Evolutionary conservation across 2,797 vertebrate species (phyloP).

Genomic region (Takifugu ocellatus): DNA sequence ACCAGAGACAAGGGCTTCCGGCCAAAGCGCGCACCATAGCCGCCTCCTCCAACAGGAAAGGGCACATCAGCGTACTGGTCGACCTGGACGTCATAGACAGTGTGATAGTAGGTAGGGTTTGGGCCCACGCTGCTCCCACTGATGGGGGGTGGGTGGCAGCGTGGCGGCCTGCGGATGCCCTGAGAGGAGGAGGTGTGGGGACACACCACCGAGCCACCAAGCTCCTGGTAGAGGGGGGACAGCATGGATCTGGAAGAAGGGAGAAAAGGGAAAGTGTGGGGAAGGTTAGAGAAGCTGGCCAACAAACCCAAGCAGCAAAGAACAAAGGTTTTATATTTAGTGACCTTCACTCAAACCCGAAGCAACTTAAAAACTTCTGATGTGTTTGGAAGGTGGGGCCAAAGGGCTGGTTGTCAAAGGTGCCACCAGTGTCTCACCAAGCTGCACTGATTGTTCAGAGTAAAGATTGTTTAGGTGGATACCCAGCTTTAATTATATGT

Average conservation of each 20-base stretch:
- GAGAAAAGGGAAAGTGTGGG: too few relatives aligned
- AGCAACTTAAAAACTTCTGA: too few relatives aligned
- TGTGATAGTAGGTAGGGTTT: constrained; percentile 73
- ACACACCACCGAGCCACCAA: constrained; percentile 58
- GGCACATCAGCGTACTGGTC: constrained; percentile 66
- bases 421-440: too few relatives aligned
- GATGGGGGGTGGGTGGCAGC: constrained; percentile 59
- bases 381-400: too few relatives aligned
- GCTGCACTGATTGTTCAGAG: too few relatives aligned
- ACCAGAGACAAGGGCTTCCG: constrained; percentile 49
- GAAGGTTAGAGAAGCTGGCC: too few relatives aligned
- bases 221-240: constrained; percentile 65
- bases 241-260: constrained; percentile 67
- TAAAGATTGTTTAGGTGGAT: too few relatives aligned
- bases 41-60: constrained; percentile 39
- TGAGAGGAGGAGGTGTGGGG: constrained; percentile 55
- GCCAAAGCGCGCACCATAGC: constrained; percentile 30
- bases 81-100: constrained; percentile 69
- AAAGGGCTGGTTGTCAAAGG: too few relatives aligned
- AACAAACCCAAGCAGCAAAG: background rate
- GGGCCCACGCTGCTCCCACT: constrained; percentile 66
- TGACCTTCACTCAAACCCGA: background rate
- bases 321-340: too few relatives aligned
- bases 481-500: too few relatives aligned
- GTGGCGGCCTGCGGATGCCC: constrained; percentile 46